Percentiles rank a stretch among this genome's conserved stretches.
phyloP scores from a whole-genome alignment of 2,888 invertebrate species.

The Resseliella maxima region DNA sequence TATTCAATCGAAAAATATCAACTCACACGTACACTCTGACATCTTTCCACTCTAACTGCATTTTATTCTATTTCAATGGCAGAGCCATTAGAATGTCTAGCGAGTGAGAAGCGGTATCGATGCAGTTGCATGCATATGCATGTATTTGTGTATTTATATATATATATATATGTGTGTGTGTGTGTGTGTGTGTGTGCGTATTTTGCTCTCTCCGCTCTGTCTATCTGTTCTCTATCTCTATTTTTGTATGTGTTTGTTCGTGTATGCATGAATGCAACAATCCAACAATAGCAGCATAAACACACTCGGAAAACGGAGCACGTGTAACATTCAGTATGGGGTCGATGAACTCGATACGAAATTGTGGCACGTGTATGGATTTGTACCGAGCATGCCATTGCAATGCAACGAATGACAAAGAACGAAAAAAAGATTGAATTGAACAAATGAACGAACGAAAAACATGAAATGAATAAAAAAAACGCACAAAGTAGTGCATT shows the following conservation, averaged over 20 bases:
- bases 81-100: background rate
- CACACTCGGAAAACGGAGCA: constrained; percentile 18
- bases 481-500: constrained; percentile 16
- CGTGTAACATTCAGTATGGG: constrained; percentile 38
- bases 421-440: background rate
- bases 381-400: background rate
- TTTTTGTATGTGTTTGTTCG: background rate
- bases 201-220: too few relatives aligned
- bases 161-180: background rate
- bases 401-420: background rate
- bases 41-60: constrained; percentile 16
- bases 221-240: too few relatives aligned
- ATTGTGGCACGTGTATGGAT: constrained; percentile 34
- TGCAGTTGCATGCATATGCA: too few relatives aligned
- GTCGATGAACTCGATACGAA: constrained; percentile 44
- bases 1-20: background rate
- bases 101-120: background rate
- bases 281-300: constrained; percentile 29
- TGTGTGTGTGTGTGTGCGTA: background rate
- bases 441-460: background rate
- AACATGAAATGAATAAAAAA: background rate
- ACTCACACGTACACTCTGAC: background rate
- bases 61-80: background rate
- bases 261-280: constrained; percentile 26
- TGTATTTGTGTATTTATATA: too few relatives aligned